Percentiles rank a stretch among this genome's conserved stretches.
Evolutionary conservation across 2,888 invertebrate genomes (phyloP).

Genomic region (Leptothorax acervorum): DNA sequence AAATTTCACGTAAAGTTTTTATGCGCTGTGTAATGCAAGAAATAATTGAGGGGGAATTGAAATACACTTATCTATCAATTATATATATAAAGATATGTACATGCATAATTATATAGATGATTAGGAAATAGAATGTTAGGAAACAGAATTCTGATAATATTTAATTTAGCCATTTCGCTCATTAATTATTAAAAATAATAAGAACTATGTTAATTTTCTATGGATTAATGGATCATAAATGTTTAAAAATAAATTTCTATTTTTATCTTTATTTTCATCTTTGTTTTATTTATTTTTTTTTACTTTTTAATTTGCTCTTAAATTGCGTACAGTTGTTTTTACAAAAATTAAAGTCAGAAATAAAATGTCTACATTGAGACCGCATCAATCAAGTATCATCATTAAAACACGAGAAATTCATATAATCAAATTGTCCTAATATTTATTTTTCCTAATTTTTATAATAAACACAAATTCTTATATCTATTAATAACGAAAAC

Average conservation of each 20-base stretch:
- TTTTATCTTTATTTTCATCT: too few species aligned
- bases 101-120: neutral
- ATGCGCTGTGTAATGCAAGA: neutral
- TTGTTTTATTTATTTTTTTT: neutral
- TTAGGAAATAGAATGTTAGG: neutral
- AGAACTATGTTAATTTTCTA: neutral
- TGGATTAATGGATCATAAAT: neutral
- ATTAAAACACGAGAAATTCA: neutral
- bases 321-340: neutral
- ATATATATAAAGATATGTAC: neutral
- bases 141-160: neutral
- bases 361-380: neutral
- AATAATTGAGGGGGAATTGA: neutral
- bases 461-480: neutral
- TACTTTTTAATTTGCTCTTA: neutral
- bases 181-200: slow-evolving; percentile 4
- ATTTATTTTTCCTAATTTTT: neutral
- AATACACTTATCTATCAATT: neutral
- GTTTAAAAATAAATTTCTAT: too few species aligned
- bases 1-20: neutral
- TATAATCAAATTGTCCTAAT: too few species aligned
- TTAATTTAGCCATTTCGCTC: neutral
- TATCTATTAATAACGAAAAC: neutral
- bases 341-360: neutral
- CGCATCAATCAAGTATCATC: too few species aligned